Evolutionary conservation across 2,113 vertebrate species (phyloP).

Genomic region (Chroicocephalus ridibundus): DNA sequence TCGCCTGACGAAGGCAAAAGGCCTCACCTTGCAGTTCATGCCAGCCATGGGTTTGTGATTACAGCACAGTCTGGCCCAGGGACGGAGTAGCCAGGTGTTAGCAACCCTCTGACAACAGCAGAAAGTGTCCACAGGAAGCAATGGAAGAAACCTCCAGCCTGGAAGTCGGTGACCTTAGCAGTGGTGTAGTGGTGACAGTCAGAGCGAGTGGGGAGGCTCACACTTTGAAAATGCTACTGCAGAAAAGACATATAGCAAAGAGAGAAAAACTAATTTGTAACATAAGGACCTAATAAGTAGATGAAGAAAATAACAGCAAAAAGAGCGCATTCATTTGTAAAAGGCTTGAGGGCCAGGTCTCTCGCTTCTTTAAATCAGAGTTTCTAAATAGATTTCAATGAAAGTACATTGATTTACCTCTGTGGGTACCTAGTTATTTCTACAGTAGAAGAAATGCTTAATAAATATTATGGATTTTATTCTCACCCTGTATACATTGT

Average conservation of each 20-base stretch:
- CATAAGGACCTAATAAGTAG: background rate
- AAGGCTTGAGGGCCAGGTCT: background rate
- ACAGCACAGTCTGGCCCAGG: background rate
- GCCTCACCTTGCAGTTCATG: background rate
- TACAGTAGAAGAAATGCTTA: background rate
- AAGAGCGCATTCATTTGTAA: background rate
- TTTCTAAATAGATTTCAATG: background rate
- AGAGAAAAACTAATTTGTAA: background rate
- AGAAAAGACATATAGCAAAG: background rate
- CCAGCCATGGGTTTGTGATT: background rate
- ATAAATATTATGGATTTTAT: background rate
- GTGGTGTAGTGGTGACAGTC: background rate
- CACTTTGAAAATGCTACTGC: background rate
- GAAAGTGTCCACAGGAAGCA: background rate
- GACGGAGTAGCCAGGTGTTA: background rate
- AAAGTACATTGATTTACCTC: background rate
- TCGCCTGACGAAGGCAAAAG: background rate
- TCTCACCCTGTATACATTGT: background rate
- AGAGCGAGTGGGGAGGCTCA: background rate
- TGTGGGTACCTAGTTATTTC: background rate
- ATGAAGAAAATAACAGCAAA: background rate
- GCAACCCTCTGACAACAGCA: background rate
- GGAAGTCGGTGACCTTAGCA: background rate
- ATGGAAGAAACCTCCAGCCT: background rate
- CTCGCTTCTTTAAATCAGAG: background rate